phyloP scores from a whole-genome alignment of 2,888 invertebrate species.

The Neoitamus cyanurus region DNA sequence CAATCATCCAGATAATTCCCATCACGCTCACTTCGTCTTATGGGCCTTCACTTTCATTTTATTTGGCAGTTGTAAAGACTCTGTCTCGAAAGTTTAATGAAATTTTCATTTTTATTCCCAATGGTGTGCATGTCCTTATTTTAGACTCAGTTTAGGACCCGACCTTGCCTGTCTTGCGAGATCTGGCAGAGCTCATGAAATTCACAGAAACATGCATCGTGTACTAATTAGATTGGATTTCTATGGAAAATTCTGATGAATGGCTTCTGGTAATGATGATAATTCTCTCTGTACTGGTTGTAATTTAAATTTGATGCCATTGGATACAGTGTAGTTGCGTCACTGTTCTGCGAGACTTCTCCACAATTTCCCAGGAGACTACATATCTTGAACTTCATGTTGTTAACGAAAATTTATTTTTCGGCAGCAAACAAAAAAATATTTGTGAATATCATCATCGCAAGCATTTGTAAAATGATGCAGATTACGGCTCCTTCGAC shows the following conservation, averaged over 20 bases:
- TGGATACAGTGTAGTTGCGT: background rate
- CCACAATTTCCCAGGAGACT: background rate
- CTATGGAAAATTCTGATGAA: background rate
- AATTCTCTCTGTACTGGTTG: background rate
- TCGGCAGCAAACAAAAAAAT: too few relatives aligned
- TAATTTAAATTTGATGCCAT: background rate
- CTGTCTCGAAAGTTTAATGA: background rate
- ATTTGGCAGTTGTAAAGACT: background rate
- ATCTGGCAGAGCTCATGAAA: background rate
- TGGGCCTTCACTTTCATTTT: background rate
- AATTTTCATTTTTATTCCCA: background rate
- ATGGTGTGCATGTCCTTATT: background rate
- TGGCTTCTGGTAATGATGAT: background rate
- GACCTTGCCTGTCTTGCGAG: background rate
- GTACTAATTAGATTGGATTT: background rate
- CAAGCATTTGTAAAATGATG: background rate
- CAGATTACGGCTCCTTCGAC: background rate
- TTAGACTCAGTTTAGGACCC: background rate
- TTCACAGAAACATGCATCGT: background rate
- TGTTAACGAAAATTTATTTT: background rate
- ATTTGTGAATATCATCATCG: too few relatives aligned
- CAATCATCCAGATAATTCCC: conserved; percentile 1
- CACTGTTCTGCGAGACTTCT: background rate
- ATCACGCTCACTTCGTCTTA: background rate
- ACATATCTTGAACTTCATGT: background rate